These are phyloP conservation scores for Drosophila falleni DNA, from an alignment of 2,888 invertebrate genomes.

Conservation along the genomic window DNA sequence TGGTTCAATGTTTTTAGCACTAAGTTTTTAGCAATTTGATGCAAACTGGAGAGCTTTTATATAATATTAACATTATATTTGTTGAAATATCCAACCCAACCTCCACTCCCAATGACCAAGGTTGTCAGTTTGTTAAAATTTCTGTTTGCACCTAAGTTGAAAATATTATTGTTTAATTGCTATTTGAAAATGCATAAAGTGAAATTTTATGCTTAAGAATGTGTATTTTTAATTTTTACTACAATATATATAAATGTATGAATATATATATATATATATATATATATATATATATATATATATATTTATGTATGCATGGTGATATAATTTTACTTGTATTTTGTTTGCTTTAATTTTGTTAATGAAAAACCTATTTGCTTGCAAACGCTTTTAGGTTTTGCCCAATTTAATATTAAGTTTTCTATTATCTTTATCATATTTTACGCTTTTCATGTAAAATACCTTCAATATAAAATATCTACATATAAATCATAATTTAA, in stretches of 20 bases:
- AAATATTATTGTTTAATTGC: slow-evolving; percentile 41
- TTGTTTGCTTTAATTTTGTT: slow-evolving; percentile 62
- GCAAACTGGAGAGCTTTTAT: slow-evolving; percentile 57
- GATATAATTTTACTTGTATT: slow-evolving; percentile 81
- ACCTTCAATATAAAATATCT: slow-evolving; percentile 71
- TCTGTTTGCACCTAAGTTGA: slow-evolving; percentile 56
- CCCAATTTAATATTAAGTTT: slow-evolving; percentile 46
- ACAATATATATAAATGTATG: slow-evolving; percentile 28
- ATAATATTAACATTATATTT: slow-evolving; percentile 53
- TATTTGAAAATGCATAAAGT: slow-evolving; percentile 38
- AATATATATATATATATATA: slow-evolving; percentile 36
- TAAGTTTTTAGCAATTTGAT: slow-evolving; percentile 56
- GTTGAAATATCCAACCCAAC: slow-evolving; percentile 40
- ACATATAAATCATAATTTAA: slow-evolving; percentile 16
- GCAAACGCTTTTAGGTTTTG: slow-evolving; percentile 27
- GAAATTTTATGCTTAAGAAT: slow-evolving; percentile 40
- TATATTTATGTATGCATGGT: slow-evolving; percentile 68
- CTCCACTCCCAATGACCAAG: slow-evolving; percentile 37
- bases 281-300: slow-evolving; percentile 43
- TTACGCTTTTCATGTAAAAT: slow-evolving; percentile 60
- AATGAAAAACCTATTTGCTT: slow-evolving; percentile 30
- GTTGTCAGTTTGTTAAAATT: slow-evolving; percentile 67
- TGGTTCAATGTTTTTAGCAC: slow-evolving; percentile 76
- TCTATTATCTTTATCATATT: slow-evolving; percentile 45
- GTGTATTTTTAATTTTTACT: slow-evolving; percentile 48